Base-by-base conservation (phyloP, 2,797 vertebrate genomes). In the Rhinophrynus dorsalis region DNA sequence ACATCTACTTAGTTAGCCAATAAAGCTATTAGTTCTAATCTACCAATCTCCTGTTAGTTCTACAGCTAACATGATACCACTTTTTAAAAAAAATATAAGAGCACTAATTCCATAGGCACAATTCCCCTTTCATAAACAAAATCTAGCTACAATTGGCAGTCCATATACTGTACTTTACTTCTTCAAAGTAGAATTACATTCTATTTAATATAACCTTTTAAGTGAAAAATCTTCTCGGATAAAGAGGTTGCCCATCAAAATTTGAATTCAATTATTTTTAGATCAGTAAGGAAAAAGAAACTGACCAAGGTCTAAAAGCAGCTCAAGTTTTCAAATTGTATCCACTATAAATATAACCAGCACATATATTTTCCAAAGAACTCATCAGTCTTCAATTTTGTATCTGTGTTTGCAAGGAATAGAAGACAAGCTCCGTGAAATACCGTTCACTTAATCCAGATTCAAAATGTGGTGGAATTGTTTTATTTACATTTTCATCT, bases 231-330 rank as follows among this genome's bases (percentile, higher is more conserved):
- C 32, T 51, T 58, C 13, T 23, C 30, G 48, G 21, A 58, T 50
- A 68, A 7, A 12, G 24, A 68, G 11, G 44, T 68, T 27, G 44
- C 12, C 24, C 18, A 44, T 50, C 58, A 32, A 67, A 58, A 42
- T 58, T 17, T 50, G 21, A 12, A 51, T 29, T 59, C 27, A 59
- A 59, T 68, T 40, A 40, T 13, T 40, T 68, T 59, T n/a, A 30
- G 17, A 59, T 68, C 32, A 29, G 42, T 7, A 50, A 29, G 38
- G 40, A 24, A 20, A 59, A 58, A 29, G 24, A 17, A 21, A 26
- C 21, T 50, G 54, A 68, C 54, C 65, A 32, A 35, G 26, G 32
- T 58, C 48, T 38, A 21, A 68, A 68, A 66, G 55, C 32, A 50
- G 65, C 52, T 58, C 50, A 68, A 42, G 44, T 30, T 15, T 68